These are phyloP conservation scores for Ispidina picta DNA, from an alignment of 2,797 vertebrate genomes.

Conservation along the genomic window DNA sequence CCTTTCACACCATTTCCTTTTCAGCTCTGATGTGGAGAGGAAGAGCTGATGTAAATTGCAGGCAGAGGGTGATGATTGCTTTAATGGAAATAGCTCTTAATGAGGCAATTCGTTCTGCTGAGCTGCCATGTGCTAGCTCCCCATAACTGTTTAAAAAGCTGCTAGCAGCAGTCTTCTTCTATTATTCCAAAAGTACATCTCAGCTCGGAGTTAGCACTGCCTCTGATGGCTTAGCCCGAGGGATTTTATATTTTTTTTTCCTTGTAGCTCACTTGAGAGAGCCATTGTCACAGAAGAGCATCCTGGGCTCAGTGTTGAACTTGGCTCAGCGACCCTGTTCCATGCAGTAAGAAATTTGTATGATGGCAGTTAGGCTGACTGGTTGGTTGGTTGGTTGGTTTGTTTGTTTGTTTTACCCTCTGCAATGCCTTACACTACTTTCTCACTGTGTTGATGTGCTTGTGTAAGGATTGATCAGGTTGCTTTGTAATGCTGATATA, in stretches of 20 bases:
- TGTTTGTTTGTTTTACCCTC: background rate
- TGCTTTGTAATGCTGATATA: background rate
- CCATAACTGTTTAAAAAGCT: conserved; percentile 32
- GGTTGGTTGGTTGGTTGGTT: too few species aligned
- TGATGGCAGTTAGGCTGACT: background rate
- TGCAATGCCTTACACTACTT: background rate
- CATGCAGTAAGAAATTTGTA: background rate
- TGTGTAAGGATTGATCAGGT: background rate
- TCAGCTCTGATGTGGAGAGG: conserved; percentile 20
- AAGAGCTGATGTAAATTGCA: conserved; percentile 54
- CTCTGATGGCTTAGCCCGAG: background rate
- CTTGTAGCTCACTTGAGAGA: background rate
- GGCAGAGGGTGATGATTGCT: conserved; percentile 47
- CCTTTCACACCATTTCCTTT: conserved; percentile 45
- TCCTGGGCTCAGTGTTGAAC: background rate
- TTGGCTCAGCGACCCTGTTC: background rate
- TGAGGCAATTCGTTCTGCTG: conserved; percentile 39
- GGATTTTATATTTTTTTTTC: background rate
- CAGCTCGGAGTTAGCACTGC: background rate
- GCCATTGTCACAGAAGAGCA: background rate
- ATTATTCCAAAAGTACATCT: conserved; percentile 17
- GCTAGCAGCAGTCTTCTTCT: background rate
- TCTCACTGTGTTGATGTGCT: background rate
- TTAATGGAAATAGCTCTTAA: conserved; percentile 62
- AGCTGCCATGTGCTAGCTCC: conserved; percentile 1